Evolutionary conservation across 2,113 vertebrate species (phyloP).

Genomic region (Crotalus viridis): DNA sequence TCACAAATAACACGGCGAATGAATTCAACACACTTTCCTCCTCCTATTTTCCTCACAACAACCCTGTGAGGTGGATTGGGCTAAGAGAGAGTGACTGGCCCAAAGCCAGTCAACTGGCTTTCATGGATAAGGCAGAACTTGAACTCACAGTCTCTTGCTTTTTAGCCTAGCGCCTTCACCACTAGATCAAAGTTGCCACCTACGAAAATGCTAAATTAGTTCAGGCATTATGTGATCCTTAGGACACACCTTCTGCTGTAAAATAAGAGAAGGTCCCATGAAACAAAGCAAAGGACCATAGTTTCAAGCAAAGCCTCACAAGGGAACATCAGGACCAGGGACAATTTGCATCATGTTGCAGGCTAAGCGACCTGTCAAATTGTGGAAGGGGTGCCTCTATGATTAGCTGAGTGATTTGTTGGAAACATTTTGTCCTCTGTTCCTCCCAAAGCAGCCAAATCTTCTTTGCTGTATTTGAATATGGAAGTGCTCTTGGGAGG

Average conservation of each 20-base stretch:
- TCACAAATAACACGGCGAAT: not conserved
- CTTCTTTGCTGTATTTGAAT: not conserved
- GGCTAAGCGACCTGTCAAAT: conserved; percentile 27
- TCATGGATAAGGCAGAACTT: not conserved
- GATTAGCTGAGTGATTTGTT: not conserved
- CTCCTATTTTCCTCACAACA: not conserved
- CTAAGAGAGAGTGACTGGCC: not conserved
- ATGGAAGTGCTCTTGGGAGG: not conserved
- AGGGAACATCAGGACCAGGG: no score
- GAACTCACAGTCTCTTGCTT: not conserved
- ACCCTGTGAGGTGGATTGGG: not conserved
- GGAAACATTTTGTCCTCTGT: not conserved
- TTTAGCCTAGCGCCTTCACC: not conserved
- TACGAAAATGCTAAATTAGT: not conserved
- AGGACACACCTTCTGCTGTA: not conserved
- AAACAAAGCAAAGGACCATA: not conserved
- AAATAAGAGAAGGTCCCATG: not conserved
- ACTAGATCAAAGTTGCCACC: not conserved
- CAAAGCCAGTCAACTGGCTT: not conserved
- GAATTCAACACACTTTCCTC: not conserved
- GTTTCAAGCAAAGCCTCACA: not conserved
- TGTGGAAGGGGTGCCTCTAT: not conserved
- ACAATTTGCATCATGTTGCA: no score
- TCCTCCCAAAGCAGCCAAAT: not conserved
- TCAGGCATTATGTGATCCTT: not conserved